Base-by-base conservation (phyloP, 2,797 vertebrate species). In the Cygnus olor region DNA sequence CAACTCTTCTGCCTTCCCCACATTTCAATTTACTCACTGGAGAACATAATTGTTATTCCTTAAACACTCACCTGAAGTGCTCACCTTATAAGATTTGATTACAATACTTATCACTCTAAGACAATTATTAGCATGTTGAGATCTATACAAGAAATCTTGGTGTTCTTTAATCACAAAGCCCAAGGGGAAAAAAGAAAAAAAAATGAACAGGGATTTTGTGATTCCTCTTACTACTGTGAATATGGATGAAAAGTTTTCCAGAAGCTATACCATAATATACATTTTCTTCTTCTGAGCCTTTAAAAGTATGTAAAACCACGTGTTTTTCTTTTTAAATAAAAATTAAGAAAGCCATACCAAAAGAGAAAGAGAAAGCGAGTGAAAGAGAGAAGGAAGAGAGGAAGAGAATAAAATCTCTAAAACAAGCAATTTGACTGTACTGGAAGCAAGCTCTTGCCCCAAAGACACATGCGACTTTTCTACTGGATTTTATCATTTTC, bases 181-280 rank as follows among this genome's bases (percentile, higher is more conserved):
- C 61, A 73, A 21, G 63, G 22, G 22, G 22, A 2, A 44, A 42
- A 15, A 42, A 42, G 40, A 6, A 66, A 85, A 15, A 78, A 10
- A 38, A 61, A 63, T 2, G 7, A 87, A 21, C 7, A 53, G 10
- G 65, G 36, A 80, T 60, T 27, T 5, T 40, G 9, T 24, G n/a
- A 70, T 49, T 82, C 49, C 14, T 60, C 9, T 70, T 70, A 32
- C 13, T 14, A 25, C 19, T 36, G 2, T 28, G 32, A 78, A 27
- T 6, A 58, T 3, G 17, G 49, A 77, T 71, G 34, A 11, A 54
- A 79, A 78, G 16, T 74, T 11, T 58, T 22, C 20, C 16, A 58
- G 7, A 81, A 69, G 15, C 27, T 8, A 69, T 2, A 34, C 2
- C 7, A 34, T 13, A 63, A 51, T 27, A 51, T 34, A n/a, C 0